These are phyloP conservation scores for Salvelinus sp. DNA, from an alignment of 2,113 vertebrate species.

Conservation along the genomic window DNA sequence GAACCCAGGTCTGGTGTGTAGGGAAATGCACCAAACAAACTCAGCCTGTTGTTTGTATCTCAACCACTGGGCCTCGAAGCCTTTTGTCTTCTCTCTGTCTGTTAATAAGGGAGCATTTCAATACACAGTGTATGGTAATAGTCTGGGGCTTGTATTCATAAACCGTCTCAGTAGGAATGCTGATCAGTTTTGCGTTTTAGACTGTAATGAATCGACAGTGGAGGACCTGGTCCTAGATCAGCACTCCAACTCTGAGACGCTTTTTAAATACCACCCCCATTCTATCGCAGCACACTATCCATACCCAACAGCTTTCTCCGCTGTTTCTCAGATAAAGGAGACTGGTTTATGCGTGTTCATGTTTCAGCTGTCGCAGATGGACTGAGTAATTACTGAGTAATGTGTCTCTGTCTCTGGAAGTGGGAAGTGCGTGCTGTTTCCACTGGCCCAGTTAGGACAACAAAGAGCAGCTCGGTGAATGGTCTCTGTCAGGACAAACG, in stretches of 20 bases:
- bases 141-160: not conserved
- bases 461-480: slow-evolving; percentile 52
- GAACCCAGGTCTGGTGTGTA: not conserved
- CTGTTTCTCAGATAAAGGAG: not conserved
- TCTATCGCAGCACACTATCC: no score
- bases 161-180: no score
- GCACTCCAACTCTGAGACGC: no score
- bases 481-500: slow-evolving; percentile 40
- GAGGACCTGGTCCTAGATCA: no score
- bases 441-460: slow-evolving; percentile 36
- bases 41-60: slow-evolving; percentile 42
- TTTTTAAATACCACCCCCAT: no score
- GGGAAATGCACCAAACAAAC: not conserved
- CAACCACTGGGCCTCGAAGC: slow-evolving; percentile 27
- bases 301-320: not conserved
- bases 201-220: no score
- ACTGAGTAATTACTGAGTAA: not conserved
- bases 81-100: slow-evolving; percentile 32
- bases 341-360: not conserved
- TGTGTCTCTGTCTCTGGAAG: slow-evolving; percentile 18
- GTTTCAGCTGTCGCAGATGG: not conserved
- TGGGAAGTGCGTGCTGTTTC: slow-evolving; percentile 9
- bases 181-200: no score
- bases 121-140: not conserved
- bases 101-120: slow-evolving; percentile 22